A percentile compares a stretch with the other conserved stretches of the same genome.
These are phyloP conservation scores for Pogonus chalceus DNA, from an alignment of 1,140 invertebrate genomes.

Conservation along the genomic window DNA sequence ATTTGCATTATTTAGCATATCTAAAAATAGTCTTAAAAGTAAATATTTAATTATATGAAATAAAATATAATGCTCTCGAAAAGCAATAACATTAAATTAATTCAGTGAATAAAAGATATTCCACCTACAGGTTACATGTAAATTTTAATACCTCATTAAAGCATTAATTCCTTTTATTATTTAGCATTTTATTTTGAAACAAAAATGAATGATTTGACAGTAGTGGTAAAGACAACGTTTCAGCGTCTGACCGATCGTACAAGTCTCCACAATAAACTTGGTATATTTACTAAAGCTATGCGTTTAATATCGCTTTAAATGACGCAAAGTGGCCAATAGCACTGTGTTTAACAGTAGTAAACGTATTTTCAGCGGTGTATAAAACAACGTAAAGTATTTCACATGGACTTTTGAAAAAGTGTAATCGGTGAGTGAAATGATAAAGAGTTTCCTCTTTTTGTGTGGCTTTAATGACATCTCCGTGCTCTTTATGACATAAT, in stretches of 20 bases:
- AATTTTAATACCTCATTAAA: too few relatives aligned
- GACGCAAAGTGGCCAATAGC: slow-evolving; percentile 1
- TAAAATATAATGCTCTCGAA: too few relatives aligned
- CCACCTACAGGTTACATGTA: too few relatives aligned
- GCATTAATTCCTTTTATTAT: too few relatives aligned
- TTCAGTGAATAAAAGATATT: too few relatives aligned
- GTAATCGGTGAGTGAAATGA: not conserved
- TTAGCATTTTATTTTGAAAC: too few relatives aligned
- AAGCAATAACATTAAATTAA: too few relatives aligned
- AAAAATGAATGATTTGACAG: too few relatives aligned
- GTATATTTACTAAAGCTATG: not conserved
- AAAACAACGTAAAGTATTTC: not conserved
- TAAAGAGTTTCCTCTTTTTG: not conserved
- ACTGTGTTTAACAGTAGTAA: not conserved
- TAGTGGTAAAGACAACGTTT: not conserved
- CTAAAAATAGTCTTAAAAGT: too few relatives aligned
- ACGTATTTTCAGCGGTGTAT: not conserved
- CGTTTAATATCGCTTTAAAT: not conserved
- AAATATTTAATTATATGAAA: too few relatives aligned
- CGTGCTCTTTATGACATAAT: slow-evolving; percentile 5
- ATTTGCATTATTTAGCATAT: too few relatives aligned
- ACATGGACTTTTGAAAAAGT: not conserved
- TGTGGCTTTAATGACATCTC: not conserved
- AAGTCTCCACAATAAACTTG: not conserved
- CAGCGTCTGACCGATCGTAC: not conserved